Base-by-base conservation (phyloP, 2,888 invertebrate genomes). In the Polia nebulosa region DNA sequence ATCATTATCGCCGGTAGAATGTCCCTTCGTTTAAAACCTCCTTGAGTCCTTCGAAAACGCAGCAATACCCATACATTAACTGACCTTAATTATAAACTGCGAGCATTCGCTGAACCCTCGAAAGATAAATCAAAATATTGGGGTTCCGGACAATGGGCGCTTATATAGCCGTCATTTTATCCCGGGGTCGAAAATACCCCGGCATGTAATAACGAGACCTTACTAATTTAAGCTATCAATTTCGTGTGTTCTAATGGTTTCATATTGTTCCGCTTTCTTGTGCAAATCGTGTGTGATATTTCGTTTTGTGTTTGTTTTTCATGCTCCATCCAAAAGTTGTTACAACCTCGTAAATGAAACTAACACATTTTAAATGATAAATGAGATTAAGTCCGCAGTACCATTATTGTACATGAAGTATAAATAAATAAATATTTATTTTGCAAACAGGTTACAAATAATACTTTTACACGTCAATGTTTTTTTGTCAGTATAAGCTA, bases 181-280 rank as follows among this genome's bases (percentile, higher is more conserved):
- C 32, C 41, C 36, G 29, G 58, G 62, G 64, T 66, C 58, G 52
- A 56, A 68, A 71, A 66, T 55, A 58, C 60, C 65, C 69, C 52
- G 36, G 36, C 41, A 36, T 63, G 73, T 70, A 73, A 66, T 82
- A 72, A 70, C 62, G 64, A 13, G 62, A 45, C 71, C 64, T 65
- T 53, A 45, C 80, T 82, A 82, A 82, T 82, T 80, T 74, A 44
- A 49, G 62, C 60, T 45, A 81, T 82, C 77, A 72, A 77, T 81
- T 77, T 57, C 32, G 13, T 51, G 39, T 65, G 56, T 63, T 56
- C 29, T 77, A 77, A 81, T 75, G 71, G 45, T 25, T 47, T 32
- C n/a, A n/a, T 53, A 63, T 34, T 65, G 34, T 70, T 57, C 52
- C 25, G 45, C 27, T 56, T 74, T 68, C 73, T 83, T 86, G 75